phyloP scores from a whole-genome alignment of 2,888 invertebrate species.

The Meteorus cinctellus region DNA sequence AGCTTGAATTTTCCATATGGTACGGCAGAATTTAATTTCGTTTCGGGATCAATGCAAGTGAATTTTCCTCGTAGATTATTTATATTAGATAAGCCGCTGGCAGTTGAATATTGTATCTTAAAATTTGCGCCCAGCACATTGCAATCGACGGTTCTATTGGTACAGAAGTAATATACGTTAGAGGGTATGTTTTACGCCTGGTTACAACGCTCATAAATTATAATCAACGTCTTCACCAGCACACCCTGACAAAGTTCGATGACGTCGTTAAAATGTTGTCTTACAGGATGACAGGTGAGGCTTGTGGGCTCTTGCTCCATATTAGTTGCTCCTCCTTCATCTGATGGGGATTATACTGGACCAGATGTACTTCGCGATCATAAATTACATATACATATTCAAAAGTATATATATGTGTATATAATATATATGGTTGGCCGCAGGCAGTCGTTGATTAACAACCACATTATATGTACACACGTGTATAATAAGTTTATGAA shows the following conservation, averaged over 20 bases:
- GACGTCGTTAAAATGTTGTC: slow-evolving; percentile 58
- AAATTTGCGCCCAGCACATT: no score
- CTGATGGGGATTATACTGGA: neutral
- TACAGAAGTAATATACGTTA: slow-evolving; percentile 43
- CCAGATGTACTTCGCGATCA: neutral
- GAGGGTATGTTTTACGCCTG: slow-evolving; percentile 58
- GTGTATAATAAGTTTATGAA: no score
- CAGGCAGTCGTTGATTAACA: no score
- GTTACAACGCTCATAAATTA: slow-evolving; percentile 64
- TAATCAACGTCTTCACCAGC: slow-evolving; percentile 66
- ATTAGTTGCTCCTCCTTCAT: neutral
- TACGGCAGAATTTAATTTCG: no score
- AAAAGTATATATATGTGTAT: neutral
- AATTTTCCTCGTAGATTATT: no score
- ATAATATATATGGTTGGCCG: neutral
- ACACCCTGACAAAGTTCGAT: slow-evolving; percentile 57
- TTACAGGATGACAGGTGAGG: slow-evolving; percentile 45
- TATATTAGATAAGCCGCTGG: neutral
- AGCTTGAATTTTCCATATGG: no score
- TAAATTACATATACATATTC: neutral
- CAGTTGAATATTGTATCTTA: neutral
- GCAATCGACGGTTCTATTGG: slow-evolving; percentile 20
- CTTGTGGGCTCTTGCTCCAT: slow-evolving; percentile 18
- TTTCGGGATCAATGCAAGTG: no score
- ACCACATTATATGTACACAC: no score